Conservation (phyloP, 1,140 invertebrate species). For the Drosophila teissieri region DNA sequence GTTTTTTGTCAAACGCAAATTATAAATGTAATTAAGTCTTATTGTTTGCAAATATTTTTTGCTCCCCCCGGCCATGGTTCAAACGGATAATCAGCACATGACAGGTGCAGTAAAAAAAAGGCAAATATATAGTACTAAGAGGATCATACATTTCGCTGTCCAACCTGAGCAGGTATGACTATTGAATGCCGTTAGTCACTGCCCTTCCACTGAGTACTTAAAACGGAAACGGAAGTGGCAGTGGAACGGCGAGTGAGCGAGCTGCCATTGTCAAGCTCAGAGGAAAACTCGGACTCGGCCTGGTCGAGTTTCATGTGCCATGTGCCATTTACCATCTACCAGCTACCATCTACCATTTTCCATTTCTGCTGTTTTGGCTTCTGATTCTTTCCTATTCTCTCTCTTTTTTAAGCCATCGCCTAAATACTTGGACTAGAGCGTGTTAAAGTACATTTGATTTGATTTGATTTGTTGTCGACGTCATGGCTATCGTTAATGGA, state of each 20-base stretch:
- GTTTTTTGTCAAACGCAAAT: slow-evolving; percentile 10
- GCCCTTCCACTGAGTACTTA: slow-evolving; percentile 50
- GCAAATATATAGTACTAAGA: not conserved
- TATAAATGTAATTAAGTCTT: slow-evolving; percentile 31
- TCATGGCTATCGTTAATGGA: slow-evolving; percentile 72
- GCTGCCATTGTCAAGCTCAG: slow-evolving; percentile 77
- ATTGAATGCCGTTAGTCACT: slow-evolving; percentile 18
- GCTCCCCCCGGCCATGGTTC: not conserved
- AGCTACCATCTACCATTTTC: slow-evolving; percentile 7
- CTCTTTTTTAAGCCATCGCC: slow-evolving; percentile 57
- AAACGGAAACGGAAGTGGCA: slow-evolving; percentile 74
- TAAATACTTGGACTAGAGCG: slow-evolving; percentile 76
- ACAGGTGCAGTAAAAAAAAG: not conserved
- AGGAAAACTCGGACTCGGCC: slow-evolving; percentile 56
- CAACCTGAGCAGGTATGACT: slow-evolving; percentile 15
- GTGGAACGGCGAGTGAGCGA: slow-evolving; percentile 43
- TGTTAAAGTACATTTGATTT: slow-evolving; percentile 83
- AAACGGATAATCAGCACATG: slow-evolving; percentile 8
- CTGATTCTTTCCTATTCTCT: slow-evolving; percentile 5
- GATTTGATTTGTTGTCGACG: slow-evolving; percentile 79
- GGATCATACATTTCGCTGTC: not conserved
- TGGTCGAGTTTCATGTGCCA: slow-evolving; percentile 41
- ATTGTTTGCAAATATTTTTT: slow-evolving; percentile 35
- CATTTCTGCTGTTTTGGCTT: slow-evolving; percentile 43
- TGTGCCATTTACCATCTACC: slow-evolving; percentile 19